Conservation (phyloP, 2,113 vertebrate genomes). For the Pelecanus crispus region DNA sequence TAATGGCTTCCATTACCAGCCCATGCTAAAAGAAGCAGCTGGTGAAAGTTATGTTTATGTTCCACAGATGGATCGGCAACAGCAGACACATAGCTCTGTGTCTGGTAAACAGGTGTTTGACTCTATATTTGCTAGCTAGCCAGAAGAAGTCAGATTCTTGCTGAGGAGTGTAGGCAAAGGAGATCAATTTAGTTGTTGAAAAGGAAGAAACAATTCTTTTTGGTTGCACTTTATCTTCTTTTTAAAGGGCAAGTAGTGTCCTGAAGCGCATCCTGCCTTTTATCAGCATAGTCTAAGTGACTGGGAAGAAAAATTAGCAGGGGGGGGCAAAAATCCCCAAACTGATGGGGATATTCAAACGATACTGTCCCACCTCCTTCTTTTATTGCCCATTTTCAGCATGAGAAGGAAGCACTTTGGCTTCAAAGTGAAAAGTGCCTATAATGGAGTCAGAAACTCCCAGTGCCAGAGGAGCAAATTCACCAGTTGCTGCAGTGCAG, state of each 20-base stretch:
- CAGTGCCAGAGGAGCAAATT: neutral
- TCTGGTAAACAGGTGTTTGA: constrained; percentile 75
- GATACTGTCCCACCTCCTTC: neutral
- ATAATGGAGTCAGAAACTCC: neutral
- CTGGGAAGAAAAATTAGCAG: neutral
- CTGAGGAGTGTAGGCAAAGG: constrained; percentile 20
- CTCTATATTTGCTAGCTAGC: constrained; percentile 59
- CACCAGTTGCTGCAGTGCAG: neutral
- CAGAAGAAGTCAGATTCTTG: constrained; percentile 57
- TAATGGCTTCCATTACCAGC: constrained; percentile 59
- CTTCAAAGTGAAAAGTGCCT: neutral
- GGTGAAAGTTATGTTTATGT: constrained; percentile 65
- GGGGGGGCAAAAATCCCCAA: neutral
- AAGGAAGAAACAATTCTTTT: neutral
- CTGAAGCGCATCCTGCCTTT: neutral
- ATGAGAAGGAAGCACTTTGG: neutral
- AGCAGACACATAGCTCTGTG: constrained; percentile 58
- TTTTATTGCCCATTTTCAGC: neutral
- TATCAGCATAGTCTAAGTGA: neutral
- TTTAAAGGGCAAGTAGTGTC: neutral
- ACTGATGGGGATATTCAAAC: neutral
- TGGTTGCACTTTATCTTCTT: neutral
- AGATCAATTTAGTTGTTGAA: constrained; percentile 23
- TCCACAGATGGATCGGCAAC: constrained; percentile 64
- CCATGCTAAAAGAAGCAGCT: constrained; percentile 71